Conservation (phyloP, 2,113 vertebrate species). For the Alligator mississippiensis region DNA sequence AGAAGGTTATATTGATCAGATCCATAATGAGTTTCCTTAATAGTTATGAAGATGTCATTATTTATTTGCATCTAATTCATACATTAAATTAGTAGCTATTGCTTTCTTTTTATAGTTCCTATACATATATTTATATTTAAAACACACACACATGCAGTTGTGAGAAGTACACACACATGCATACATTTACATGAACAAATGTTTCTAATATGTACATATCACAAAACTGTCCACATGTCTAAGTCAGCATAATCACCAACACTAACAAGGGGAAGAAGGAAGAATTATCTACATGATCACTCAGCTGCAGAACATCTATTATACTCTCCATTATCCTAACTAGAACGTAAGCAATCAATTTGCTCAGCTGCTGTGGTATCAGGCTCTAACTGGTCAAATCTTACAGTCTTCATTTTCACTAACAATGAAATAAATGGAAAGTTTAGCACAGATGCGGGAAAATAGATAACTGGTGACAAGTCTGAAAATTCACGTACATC, state of each 20-base stretch:
- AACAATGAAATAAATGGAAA: constrained; percentile 46
- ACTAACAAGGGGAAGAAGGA: no score
- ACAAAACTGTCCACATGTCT: neutral
- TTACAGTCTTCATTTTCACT: constrained; percentile 9
- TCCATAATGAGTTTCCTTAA: neutral
- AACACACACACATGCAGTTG: constrained; percentile 14
- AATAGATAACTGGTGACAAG: constrained; percentile 12
- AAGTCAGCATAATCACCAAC: neutral
- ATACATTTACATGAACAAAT: neutral
- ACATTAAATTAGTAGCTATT: neutral
- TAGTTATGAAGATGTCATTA: neutral
- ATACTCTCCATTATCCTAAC: constrained; percentile 28
- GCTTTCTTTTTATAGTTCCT: neutral
- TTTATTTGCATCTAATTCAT: constrained; percentile 44
- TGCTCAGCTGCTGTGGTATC: neutral
- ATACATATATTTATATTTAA: no score
- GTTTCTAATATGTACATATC: neutral
- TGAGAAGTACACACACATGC: neutral
- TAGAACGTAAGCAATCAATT: neutral
- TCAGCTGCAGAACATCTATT: constrained; percentile 52
- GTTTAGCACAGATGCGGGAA: constrained; percentile 14
- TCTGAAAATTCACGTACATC: constrained; percentile 34
- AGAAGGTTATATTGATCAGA: neutral
- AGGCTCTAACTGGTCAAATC: neutral
- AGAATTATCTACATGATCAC: neutral